Percentiles rank a stretch among this genome's conserved stretches.
These are phyloP conservation scores for Eristalis arbustorum DNA, from an alignment of 2,888 invertebrate species.

Conservation along the genomic window DNA sequence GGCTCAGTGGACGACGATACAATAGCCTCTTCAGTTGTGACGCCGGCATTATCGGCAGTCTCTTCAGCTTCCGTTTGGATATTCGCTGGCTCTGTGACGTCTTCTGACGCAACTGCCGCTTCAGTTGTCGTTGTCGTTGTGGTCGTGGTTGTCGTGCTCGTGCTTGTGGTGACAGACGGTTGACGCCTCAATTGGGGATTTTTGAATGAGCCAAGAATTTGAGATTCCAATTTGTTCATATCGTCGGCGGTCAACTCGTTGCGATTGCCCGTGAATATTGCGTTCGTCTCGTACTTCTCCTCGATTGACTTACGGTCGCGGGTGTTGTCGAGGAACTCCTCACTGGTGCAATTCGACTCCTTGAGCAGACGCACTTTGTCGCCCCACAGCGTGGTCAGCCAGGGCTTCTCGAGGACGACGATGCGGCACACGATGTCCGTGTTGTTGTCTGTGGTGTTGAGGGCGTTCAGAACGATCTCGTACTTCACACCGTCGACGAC, in stretches of 20 bases:
- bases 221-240: constrained; percentile 77
- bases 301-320: constrained; percentile 71
- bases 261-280: constrained; percentile 76
- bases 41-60: constrained; percentile 10
- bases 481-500: constrained; percentile 78
- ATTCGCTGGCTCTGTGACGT: constrained; percentile 7
- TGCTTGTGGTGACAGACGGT: constrained; percentile 11
- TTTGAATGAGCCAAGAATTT: constrained; percentile 73
- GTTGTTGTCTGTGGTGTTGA: constrained; percentile 76
- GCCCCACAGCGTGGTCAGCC: constrained; percentile 83
- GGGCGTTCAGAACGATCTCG: constrained; percentile 77
- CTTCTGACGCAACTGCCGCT: constrained; percentile 33
- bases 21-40: not conserved
- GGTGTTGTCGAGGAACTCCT: constrained; percentile 73
- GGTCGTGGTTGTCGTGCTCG: constrained; percentile 47
- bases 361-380: constrained; percentile 83
- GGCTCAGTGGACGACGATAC: constrained; percentile 16
- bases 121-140: constrained; percentile 61
- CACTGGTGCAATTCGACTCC: constrained; percentile 85
- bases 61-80: constrained; percentile 41
- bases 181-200: constrained; percentile 57
- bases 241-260: constrained; percentile 76
- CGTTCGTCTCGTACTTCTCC: constrained; percentile 78
- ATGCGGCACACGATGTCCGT: constrained; percentile 82
- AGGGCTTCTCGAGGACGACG: constrained; percentile 84